These are phyloP conservation scores for Puntigrus tetrazona DNA, from an alignment of 2,113 vertebrate genomes.

Conservation along the genomic window DNA sequence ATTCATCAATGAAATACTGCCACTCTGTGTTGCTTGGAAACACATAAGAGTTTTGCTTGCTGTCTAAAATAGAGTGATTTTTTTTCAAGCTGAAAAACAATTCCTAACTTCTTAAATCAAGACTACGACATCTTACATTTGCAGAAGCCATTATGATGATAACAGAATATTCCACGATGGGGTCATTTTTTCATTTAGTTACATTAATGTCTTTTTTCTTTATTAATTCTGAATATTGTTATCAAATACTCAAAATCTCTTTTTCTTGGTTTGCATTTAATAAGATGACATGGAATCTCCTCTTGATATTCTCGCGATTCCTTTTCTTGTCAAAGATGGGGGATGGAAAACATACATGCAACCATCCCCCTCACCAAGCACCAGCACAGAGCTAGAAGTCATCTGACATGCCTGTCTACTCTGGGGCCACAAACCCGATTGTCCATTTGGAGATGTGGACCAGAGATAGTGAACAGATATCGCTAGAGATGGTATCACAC, in stretches of 20 bases:
- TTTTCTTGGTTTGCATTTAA: background rate
- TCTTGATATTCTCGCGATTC: conserved; percentile 38
- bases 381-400: conserved; percentile 33
- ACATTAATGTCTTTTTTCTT: background rate
- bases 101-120: background rate
- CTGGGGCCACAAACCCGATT: conserved; percentile 40
- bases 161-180: background rate
- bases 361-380: conserved; percentile 52
- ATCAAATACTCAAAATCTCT: background rate
- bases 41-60: background rate
- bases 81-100: background rate
- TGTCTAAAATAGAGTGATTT: background rate
- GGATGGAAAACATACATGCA: conserved; percentile 52
- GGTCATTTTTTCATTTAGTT: background rate
- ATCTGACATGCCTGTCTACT: conserved; percentile 45
- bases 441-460: conserved; percentile 51
- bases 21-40: background rate
- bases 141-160: background rate
- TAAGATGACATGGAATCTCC: background rate
- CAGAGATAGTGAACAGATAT: conserved; percentile 35
- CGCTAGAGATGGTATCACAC: conserved; percentile 45
- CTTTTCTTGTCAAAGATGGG: conserved; percentile 43
- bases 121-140: background rate
- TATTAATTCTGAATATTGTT: background rate
- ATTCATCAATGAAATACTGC: background rate